Evolutionary conservation across 2,888 invertebrate species (phyloP).

Genomic region (Boloria euphrosyne): DNA sequence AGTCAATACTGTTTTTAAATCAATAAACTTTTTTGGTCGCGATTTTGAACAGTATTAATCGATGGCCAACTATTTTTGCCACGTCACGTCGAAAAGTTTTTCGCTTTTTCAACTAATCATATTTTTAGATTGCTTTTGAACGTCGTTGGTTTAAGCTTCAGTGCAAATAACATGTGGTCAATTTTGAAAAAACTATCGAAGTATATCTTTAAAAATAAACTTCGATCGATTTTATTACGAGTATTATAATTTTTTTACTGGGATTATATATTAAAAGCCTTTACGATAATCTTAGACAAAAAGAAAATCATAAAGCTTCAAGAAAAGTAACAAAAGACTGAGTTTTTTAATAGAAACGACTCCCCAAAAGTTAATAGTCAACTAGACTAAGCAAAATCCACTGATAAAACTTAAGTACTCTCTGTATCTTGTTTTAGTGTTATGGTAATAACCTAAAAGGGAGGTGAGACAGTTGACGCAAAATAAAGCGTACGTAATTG

Average conservation of each 20-base stretch:
- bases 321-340: no score
- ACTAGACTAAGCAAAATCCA: not conserved
- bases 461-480: conserved; percentile 43
- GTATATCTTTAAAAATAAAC: no score
- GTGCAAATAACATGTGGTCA: conserved; percentile 3
- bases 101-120: conserved; percentile 14
- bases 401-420: conserved; percentile 3
- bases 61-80: conserved; percentile 27
- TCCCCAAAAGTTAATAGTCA: not conserved
- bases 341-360: not conserved
- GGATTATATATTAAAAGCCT: no score
- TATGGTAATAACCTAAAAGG: conserved; percentile 32
- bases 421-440: conserved; percentile 20
- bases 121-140: conserved; percentile 23
- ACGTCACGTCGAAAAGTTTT: conserved; percentile 25
- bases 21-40: conserved; percentile 19
- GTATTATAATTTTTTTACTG: no score
- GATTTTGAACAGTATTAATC: conserved; percentile 21
- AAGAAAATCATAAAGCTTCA: no score
- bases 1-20: conserved; percentile 1
- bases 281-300: no score
- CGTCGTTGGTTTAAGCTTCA: conserved; percentile 15
- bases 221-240: no score
- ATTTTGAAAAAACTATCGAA: conserved; percentile 1
- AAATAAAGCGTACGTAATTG: conserved; percentile 76